A percentile compares a stretch with the other conserved stretches of the same genome.
Conservation (phyloP, 2,888 invertebrate species). For the Diarsia brunnea region DNA sequence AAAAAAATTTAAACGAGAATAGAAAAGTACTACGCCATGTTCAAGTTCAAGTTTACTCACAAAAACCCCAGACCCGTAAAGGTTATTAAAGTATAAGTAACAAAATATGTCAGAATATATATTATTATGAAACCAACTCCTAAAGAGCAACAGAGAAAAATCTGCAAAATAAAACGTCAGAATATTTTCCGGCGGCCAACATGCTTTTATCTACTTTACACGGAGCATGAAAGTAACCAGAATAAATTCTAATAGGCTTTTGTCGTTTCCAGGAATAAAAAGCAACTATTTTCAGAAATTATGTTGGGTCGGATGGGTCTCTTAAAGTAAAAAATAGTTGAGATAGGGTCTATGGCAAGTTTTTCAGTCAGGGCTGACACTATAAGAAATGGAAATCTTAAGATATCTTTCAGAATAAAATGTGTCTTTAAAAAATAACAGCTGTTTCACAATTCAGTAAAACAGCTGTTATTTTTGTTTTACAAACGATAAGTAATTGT, state of each 20-base stretch:
- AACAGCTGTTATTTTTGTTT: too few species aligned
- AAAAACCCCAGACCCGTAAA: too few species aligned
- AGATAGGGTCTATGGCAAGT: neutral
- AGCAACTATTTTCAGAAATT: slow-evolving; percentile 14
- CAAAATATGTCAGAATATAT: neutral
- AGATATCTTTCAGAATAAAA: too few species aligned
- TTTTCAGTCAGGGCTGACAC: neutral
- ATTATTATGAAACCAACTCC: neutral
- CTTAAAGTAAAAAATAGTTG: neutral
- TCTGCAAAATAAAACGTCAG: slow-evolving; percentile 15
- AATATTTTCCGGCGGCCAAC: slow-evolving; percentile 29
- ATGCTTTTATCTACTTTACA: slow-evolving; percentile 49
- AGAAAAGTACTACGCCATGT: neutral
- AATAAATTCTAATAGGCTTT: slow-evolving; percentile 53
- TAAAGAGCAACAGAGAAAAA: neutral
- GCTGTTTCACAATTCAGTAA: too few species aligned
- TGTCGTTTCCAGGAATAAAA: slow-evolving; percentile 24
- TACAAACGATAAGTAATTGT: too few species aligned
- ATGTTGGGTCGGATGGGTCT: neutral
- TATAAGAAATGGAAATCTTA: neutral
- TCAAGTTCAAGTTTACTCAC: neutral
- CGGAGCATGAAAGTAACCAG: slow-evolving; percentile 25
- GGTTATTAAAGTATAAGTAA: too few species aligned
- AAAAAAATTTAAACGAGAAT: neutral
- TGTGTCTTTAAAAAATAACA: too few species aligned